A percentile compares a stretch with the other conserved stretches of the same genome.
These are phyloP conservation scores for Agapornis roseicollis DNA, from an alignment of 2,113 vertebrate species.

Conservation along the genomic window DNA sequence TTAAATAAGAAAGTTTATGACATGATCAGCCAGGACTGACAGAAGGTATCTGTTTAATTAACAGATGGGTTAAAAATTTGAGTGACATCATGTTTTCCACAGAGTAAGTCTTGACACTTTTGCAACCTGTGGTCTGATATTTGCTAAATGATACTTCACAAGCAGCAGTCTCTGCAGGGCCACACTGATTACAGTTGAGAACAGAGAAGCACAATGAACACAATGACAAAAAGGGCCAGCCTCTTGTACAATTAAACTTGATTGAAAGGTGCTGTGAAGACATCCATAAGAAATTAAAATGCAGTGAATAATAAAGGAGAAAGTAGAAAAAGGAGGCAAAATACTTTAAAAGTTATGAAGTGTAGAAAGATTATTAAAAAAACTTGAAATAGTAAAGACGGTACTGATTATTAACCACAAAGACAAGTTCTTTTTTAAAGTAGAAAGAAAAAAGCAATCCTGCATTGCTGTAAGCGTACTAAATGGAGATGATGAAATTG, in stretches of 20 bases:
- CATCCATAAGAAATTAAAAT: neutral
- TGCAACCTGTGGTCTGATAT: neutral
- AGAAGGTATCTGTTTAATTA: neutral
- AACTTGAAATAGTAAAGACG: neutral
- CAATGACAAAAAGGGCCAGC: neutral
- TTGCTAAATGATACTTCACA: constrained; percentile 2
- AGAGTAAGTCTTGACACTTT: neutral
- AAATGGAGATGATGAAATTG: neutral
- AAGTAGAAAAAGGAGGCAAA: neutral
- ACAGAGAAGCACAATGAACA: neutral
- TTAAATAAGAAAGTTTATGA: neutral
- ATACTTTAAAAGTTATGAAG: neutral
- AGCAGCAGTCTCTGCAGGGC: neutral
- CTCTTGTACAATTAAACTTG: neutral
- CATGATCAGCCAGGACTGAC: neutral
- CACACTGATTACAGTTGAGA: neutral
- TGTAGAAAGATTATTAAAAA: neutral
- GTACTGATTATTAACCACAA: neutral
- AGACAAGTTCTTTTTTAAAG: neutral
- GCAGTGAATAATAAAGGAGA: neutral
- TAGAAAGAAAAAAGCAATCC: neutral
- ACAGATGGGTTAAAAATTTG: neutral
- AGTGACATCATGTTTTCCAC: neutral
- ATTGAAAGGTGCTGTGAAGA: neutral
- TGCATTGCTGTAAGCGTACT: neutral